Percentiles rank a stretch among this genome's conserved stretches.
Conservation (phyloP, 2,888 invertebrate species). For the Thysanoteuthis rhombus region DNA sequence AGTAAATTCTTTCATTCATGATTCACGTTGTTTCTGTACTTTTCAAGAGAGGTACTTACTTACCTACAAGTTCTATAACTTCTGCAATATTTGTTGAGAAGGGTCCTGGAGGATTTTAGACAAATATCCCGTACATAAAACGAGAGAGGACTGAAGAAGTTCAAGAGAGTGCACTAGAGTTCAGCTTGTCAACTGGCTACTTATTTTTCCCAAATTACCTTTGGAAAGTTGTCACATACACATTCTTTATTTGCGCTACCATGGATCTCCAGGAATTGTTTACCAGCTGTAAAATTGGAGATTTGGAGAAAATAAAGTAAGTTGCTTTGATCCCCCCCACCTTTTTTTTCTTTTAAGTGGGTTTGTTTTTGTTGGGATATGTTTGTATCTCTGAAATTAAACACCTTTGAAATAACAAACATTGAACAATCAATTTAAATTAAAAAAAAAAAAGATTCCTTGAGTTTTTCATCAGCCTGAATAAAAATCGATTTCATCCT, state of each 20-base stretch:
- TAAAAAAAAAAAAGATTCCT: too few species aligned
- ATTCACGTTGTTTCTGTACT: not conserved
- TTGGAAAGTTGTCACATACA: not conserved
- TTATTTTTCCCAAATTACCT: not conserved
- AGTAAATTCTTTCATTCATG: not conserved
- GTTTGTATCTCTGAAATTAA: not conserved
- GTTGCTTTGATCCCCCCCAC: conserved; percentile 16
- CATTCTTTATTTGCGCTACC: not conserved
- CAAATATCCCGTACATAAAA: not conserved
- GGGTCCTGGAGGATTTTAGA: too few species aligned
- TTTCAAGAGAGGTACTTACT: not conserved
- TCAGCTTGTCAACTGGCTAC: not conserved
- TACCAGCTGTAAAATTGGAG: conserved; percentile 57
- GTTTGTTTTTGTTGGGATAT: not conserved
- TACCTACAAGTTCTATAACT: not conserved
- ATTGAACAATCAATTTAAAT: too few species aligned
- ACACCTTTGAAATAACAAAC: too few species aligned
- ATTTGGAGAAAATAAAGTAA: conserved; percentile 55
- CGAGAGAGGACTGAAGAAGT: not conserved
- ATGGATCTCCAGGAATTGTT: conserved; percentile 60
- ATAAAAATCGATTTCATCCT: too few species aligned
- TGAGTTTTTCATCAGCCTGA: too few species aligned
- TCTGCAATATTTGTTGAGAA: not conserved
- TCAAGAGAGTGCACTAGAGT: not conserved
- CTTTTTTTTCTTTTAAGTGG: not conserved